Conservation (phyloP, 2,888 invertebrate genomes). For the Notocelia uddmanniana region DNA sequence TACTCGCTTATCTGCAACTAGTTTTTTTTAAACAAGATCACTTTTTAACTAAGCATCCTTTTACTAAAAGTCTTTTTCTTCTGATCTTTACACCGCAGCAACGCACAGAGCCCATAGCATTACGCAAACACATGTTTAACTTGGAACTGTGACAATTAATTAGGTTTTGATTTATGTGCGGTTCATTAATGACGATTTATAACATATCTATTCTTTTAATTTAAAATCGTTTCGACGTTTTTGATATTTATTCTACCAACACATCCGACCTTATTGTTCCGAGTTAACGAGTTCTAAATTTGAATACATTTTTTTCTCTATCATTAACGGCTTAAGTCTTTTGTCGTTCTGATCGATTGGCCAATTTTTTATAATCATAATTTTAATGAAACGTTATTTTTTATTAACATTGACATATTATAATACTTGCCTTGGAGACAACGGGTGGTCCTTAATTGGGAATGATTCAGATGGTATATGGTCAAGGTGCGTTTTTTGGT, state of each 20-base stretch:
- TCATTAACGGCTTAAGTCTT: constrained; percentile 49
- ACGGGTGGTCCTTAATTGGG: constrained; percentile 59
- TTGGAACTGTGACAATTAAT: constrained; percentile 56
- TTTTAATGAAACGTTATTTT: constrained; percentile 43
- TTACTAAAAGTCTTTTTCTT: background rate
- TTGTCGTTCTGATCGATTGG: constrained; percentile 63
- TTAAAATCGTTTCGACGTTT: background rate
- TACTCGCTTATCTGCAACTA: too few species aligned
- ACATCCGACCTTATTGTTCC: background rate
- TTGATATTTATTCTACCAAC: background rate
- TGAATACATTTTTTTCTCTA: constrained; percentile 32
- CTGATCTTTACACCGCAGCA: background rate
- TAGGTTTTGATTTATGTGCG: constrained; percentile 58
- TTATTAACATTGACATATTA: constrained; percentile 57
- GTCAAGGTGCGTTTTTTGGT: constrained; percentile 36
- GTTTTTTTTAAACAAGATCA: too few species aligned
- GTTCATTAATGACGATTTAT: constrained; percentile 52
- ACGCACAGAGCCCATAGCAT: constrained; percentile 4
- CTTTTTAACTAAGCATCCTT: background rate
- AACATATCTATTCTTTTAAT: constrained; percentile 13
- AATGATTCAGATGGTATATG: constrained; percentile 35
- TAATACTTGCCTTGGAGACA: constrained; percentile 50
- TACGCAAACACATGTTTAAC: constrained; percentile 42
- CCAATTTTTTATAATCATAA: constrained; percentile 55
- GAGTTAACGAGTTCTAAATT: constrained; percentile 26